A percentile compares a stretch with the other conserved stretches of the same genome.
phyloP scores from a whole-genome alignment of 2,888 invertebrate species.

The Callyntrura guangdongensis region DNA sequence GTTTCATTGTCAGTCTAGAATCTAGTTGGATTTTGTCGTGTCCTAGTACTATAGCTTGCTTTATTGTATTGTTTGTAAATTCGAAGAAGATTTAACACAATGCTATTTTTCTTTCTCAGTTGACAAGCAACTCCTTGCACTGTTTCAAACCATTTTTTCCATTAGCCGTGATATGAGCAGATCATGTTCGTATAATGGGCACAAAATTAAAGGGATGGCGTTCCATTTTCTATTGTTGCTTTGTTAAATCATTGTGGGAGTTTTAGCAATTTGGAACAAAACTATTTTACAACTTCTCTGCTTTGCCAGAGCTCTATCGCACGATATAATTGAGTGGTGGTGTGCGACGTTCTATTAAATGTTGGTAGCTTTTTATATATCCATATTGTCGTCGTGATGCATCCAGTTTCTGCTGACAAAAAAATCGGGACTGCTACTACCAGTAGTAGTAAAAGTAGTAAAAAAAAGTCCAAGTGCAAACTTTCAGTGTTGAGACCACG shows the following conservation, averaged over 20 bases:
- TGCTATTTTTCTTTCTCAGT: neutral
- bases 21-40: neutral
- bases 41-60: neutral
- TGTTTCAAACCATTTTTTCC: neutral
- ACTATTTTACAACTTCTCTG: conserved; percentile 11
- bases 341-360: neutral
- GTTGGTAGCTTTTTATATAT: neutral
- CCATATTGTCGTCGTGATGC: neutral
- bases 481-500: neutral
- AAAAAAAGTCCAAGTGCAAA: conserved; percentile 4
- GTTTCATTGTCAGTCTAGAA: conserved; percentile 16
- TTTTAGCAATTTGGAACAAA: conserved; percentile 44
- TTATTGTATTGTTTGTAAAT: conserved; percentile 36
- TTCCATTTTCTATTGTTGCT: conserved; percentile 48
- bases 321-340: neutral
- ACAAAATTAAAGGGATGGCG: conserved; percentile 2
- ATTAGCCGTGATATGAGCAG: neutral
- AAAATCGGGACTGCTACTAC: neutral
- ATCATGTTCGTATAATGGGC: neutral
- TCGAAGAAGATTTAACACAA: neutral
- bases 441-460: too few species aligned
- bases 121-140: conserved; percentile 13
- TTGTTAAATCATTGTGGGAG: conserved; percentile 50
- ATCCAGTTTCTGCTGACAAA: conserved; percentile 9
- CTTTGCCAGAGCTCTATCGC: neutral